These are phyloP conservation scores for Takifugu rubripes DNA, from an alignment of 2,797 vertebrate genomes.

Conservation along the genomic window DNA sequence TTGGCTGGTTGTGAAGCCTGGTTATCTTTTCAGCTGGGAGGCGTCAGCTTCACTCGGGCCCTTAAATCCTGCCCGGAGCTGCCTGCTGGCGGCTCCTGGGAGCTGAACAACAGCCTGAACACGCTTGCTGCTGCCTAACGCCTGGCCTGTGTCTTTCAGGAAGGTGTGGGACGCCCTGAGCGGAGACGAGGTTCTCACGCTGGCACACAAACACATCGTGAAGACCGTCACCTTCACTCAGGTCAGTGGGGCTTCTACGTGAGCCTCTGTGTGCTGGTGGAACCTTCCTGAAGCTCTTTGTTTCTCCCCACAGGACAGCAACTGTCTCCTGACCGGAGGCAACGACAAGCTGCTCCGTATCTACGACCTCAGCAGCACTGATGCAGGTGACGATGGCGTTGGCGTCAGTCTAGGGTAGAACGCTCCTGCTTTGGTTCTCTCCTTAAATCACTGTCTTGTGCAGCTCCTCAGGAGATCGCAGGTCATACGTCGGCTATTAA, in stretches of 20 bases:
- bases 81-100: no score
- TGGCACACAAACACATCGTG: slow-evolving; percentile 98
- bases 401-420: no score
- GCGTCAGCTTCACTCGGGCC: no score
- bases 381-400: slow-evolving; percentile 77
- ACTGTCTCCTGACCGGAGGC: slow-evolving; percentile 89
- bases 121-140: no score
- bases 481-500: slow-evolving; percentile 96
- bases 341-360: slow-evolving; percentile 96
- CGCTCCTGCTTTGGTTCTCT: no score
- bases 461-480: slow-evolving; percentile 88
- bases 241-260: slow-evolving; percentile 67
- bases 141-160: slow-evolving; percentile 61
- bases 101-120: no score
- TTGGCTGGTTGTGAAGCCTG: no score
- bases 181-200: slow-evolving; percentile 90
- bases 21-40: no score
- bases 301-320: slow-evolving; percentile 83
- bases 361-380: slow-evolving; percentile 89
- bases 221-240: slow-evolving; percentile 95
- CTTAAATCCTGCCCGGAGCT: no score
- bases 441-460: slow-evolving; percentile 3
- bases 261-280: neutral
- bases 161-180: slow-evolving; percentile 99
- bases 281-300: neutral